These are phyloP conservation scores for Trichechus manatus DNA, from an alignment of 2,113 vertebrate species.

Conservation along the genomic window DNA sequence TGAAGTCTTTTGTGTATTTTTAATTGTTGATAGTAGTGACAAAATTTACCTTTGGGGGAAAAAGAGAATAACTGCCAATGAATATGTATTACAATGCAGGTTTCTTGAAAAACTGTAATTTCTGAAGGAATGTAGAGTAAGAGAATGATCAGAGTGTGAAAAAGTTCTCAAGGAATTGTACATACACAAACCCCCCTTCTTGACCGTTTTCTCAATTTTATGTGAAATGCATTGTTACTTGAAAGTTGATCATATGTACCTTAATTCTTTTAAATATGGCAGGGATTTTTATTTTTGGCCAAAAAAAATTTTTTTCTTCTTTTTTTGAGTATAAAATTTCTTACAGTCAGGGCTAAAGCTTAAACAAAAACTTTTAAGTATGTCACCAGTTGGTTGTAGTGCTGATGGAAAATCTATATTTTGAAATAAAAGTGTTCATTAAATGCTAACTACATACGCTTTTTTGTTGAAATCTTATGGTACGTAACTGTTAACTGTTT, in stretches of 20 bases:
- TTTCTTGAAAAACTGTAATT: not conserved
- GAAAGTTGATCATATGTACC: not conserved
- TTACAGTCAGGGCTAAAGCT: not conserved
- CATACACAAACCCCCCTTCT: not conserved
- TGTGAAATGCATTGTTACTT: slow-evolving; percentile 5
- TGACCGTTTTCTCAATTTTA: not conserved
- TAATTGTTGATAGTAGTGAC: not conserved
- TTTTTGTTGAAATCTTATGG: not conserved
- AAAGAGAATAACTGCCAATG: slow-evolving; percentile 23
- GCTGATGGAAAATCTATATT: not conserved
- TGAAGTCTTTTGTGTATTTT: slow-evolving; percentile 1
- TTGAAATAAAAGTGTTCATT: not conserved
- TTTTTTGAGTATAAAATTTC: slow-evolving; percentile 5
- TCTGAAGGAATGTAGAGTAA: not conserved
- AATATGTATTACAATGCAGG: not conserved
- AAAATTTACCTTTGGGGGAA: not conserved
- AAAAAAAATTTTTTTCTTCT: not conserved
- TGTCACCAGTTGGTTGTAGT: not conserved
- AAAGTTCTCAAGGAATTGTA: slow-evolving; percentile 9
- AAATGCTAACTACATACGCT: not conserved
- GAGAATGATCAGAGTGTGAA: not conserved
- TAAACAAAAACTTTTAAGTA: not conserved
- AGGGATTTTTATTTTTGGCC: not conserved
- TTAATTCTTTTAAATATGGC: slow-evolving; percentile 31
- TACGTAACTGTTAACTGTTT: not conserved